These are phyloP conservation scores for Lepidocolaptes lacrymiger DNA, from an alignment of 2,797 vertebrate genomes.

Conservation along the genomic window DNA sequence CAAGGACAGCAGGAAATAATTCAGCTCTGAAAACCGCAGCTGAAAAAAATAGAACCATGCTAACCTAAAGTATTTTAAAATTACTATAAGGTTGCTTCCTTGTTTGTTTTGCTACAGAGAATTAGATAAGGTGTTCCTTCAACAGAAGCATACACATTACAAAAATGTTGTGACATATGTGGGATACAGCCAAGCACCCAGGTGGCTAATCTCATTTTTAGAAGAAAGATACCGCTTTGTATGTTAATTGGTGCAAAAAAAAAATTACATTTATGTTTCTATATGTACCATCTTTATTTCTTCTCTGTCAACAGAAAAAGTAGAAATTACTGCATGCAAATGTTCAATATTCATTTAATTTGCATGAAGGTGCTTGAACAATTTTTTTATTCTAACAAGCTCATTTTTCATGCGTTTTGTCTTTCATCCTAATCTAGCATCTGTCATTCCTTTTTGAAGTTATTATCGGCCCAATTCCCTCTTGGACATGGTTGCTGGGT, in stretches of 20 bases:
- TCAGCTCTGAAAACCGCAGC: constrained; percentile 69
- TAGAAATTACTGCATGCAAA: constrained; percentile 84
- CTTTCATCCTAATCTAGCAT: constrained; percentile 99
- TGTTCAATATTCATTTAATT: constrained; percentile 91
- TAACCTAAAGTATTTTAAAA: constrained; percentile 66
- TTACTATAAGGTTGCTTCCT: constrained; percentile 61
- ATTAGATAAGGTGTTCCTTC: constrained; percentile 70
- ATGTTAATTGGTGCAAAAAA: constrained; percentile 84
- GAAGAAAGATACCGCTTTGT: constrained; percentile 86
- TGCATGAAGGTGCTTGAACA: constrained; percentile 97
- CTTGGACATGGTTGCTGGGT: constrained; percentile 99
- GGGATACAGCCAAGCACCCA: constrained; percentile 89
- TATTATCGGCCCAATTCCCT: constrained; percentile 99
- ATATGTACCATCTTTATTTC: constrained; percentile 78
- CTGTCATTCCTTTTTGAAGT: constrained; percentile 99
- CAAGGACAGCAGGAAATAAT: constrained; percentile 77
- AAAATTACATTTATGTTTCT: constrained; percentile 79
- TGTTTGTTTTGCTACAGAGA: constrained; percentile 70
- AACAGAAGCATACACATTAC: constrained; percentile 70
- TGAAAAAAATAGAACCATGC: constrained; percentile 46
- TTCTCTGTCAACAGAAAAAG: constrained; percentile 81
- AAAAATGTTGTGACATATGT: constrained; percentile 85
- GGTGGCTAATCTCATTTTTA: constrained; percentile 92
- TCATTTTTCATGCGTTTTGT: constrained; percentile 90
- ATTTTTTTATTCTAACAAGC: constrained; percentile 98